phyloP scores from a whole-genome alignment of 2,888 invertebrate species.

The Tipula confusa region DNA sequence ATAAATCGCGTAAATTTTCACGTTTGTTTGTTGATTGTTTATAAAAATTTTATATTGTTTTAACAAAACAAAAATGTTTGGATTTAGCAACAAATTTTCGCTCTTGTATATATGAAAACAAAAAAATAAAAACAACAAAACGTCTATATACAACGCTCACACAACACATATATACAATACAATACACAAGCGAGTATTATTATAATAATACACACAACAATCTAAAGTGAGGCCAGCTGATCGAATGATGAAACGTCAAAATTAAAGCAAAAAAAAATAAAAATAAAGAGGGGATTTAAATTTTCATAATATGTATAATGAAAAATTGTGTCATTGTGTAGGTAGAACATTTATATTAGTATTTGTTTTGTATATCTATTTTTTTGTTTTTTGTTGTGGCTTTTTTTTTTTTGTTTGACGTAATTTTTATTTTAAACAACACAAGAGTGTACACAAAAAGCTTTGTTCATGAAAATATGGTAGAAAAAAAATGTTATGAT shows the following conservation, averaged over 20 bases:
- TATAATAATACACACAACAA: too few relatives aligned
- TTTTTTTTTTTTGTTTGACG: background rate
- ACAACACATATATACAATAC: background rate
- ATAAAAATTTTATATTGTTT: background rate
- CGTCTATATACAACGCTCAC: slow-evolving; percentile 4
- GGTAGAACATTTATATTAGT: background rate
- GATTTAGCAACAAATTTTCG: background rate
- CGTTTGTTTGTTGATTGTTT: slow-evolving; percentile 20
- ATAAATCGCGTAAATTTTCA: background rate
- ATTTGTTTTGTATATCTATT: too few relatives aligned
- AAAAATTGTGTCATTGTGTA: background rate
- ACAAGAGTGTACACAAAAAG: background rate
- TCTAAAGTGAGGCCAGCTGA: slow-evolving; percentile 29
- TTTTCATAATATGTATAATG: background rate
- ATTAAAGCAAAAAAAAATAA: background rate
- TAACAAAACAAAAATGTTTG: background rate
- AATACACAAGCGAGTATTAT: slow-evolving; percentile 8
- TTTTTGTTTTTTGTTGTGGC: background rate
- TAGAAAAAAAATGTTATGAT: background rate
- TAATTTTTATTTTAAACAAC: background rate
- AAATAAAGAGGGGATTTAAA: background rate
- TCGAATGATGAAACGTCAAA: slow-evolving; percentile 31
- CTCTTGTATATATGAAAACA: background rate
- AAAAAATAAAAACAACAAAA: background rate
- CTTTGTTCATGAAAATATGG: background rate